Percentiles rank a stretch among this genome's conserved stretches.
Evolutionary conservation across 2,888 invertebrate genomes (phyloP).

Genomic region (Norana najaformis): DNA sequence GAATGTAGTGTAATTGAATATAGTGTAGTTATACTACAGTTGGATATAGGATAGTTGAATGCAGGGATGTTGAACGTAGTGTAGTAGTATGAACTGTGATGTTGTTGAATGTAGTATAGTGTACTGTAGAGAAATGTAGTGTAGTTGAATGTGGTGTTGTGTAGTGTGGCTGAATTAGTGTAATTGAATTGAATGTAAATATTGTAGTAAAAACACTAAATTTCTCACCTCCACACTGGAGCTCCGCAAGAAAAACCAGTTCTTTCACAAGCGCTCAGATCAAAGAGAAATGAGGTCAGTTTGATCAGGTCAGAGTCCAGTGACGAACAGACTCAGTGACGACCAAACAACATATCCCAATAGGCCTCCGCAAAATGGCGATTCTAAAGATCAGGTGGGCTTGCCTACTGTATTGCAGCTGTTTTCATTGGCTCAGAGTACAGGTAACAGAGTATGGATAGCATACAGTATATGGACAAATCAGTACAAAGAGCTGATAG

Average conservation of each 20-base stretch:
- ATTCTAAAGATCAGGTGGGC: background rate
- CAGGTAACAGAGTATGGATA: background rate
- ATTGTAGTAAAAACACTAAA: background rate
- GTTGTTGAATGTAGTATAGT: background rate
- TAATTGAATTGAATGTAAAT: background rate
- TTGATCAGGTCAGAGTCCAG: background rate
- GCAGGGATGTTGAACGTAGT: no score
- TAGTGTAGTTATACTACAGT: background rate
- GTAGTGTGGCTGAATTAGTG: background rate
- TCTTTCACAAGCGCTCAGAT: background rate
- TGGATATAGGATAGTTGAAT: no score
- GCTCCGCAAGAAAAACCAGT: background rate
- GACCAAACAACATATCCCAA: background rate
- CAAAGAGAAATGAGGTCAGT: background rate
- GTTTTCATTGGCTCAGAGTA: background rate
- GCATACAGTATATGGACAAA: background rate
- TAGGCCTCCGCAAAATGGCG: background rate
- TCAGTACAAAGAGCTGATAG: background rate
- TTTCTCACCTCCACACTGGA: background rate
- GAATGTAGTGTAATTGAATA: background rate
- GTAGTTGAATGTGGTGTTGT: background rate
- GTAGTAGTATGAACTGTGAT: no score
- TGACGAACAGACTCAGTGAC: background rate
- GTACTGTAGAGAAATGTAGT: no score
- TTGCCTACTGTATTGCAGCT: background rate